phyloP scores from a whole-genome alignment of 2,888 invertebrate species.

The Sisyra terminalis region DNA sequence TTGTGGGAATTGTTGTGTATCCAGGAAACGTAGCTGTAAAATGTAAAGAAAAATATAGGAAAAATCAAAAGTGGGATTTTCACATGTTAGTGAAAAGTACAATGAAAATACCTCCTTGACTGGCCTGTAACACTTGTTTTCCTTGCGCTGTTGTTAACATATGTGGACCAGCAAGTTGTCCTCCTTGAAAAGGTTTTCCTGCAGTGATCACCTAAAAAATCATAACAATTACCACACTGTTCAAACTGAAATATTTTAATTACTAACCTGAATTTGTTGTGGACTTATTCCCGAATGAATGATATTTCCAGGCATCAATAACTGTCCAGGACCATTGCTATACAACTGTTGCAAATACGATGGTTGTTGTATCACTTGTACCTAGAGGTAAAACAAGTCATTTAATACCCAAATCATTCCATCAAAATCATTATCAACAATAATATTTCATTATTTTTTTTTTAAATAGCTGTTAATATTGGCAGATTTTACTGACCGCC shows the following conservation, averaged over 20 bases:
- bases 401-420: neutral
- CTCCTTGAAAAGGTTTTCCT: constrained; percentile 70
- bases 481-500: constrained; percentile 13
- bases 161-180: constrained; percentile 51
- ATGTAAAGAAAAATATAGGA: neutral
- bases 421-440: neutral
- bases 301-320: constrained; percentile 68
- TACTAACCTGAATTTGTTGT: constrained; percentile 52
- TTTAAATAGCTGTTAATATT: neutral
- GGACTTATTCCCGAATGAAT: constrained; percentile 56
- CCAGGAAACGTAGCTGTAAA: constrained; percentile 46
- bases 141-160: constrained; percentile 64
- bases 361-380: constrained; percentile 74
- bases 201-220: constrained; percentile 56
- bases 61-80: neutral
- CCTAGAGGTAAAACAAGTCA: constrained; percentile 20
- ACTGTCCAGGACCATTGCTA: constrained; percentile 52
- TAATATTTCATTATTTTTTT: neutral
- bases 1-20: constrained; percentile 63
- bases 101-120: constrained; percentile 36
- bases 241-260: neutral
- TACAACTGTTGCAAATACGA: constrained; percentile 66
- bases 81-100: neutral
- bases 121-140: constrained; percentile 50
- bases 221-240: neutral